phyloP scores from a whole-genome alignment of 2,888 invertebrate genomes.

The Erebia epiphron region DNA sequence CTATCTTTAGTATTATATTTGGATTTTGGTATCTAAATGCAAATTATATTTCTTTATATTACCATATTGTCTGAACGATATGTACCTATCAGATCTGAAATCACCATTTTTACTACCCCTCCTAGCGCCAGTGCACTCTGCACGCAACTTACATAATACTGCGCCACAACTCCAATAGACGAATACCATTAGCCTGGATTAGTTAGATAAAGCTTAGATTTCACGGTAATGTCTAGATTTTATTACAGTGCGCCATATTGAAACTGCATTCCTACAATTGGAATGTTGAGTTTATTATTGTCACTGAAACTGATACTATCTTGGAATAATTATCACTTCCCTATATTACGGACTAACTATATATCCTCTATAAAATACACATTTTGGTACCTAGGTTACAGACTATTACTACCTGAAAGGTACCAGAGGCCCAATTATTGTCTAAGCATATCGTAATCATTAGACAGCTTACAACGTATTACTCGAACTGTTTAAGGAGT shows the following conservation, averaged over 20 bases:
- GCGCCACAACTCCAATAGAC: slow-evolving; percentile 38
- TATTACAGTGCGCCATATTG: slow-evolving; percentile 28
- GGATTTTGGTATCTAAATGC: too few relatives aligned
- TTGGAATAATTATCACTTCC: slow-evolving; percentile 3
- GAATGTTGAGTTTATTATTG: slow-evolving; percentile 33
- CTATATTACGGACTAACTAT: neutral
- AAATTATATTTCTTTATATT: neutral
- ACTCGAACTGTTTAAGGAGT: too few relatives aligned
- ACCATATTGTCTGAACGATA: slow-evolving; percentile 2
- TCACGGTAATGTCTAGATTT: slow-evolving; percentile 28
- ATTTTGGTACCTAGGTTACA: neutral
- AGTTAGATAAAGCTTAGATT: slow-evolving; percentile 29
- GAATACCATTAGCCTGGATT: slow-evolving; percentile 61
- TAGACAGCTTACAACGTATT: too few relatives aligned
- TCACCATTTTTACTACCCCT: slow-evolving; percentile 25
- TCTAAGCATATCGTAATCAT: too few relatives aligned
- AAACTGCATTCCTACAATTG: slow-evolving; percentile 33
- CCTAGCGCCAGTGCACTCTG: slow-evolving; percentile 43
- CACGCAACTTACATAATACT: slow-evolving; percentile 60
- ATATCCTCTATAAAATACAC: neutral
- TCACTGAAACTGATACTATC: neutral
- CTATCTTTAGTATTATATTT: too few relatives aligned
- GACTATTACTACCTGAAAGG: neutral
- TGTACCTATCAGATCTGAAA: slow-evolving; percentile 11
- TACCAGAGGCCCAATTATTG: too few relatives aligned